A percentile compares a stretch with the other conserved stretches of the same genome.
Conservation (phyloP, 2,113 vertebrate species). For the Panthera leo region DNA sequence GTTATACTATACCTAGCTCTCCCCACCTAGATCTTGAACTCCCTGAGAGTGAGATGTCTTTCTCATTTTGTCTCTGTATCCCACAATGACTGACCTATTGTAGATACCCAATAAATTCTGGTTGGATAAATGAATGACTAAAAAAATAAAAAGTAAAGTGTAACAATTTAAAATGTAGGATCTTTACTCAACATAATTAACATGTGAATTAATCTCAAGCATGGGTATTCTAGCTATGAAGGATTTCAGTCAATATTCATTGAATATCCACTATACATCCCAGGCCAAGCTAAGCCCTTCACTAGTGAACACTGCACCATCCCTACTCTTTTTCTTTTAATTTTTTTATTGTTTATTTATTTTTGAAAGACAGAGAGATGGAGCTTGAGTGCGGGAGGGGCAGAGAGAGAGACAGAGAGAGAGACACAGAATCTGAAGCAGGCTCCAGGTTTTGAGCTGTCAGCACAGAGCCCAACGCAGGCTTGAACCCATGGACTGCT, state of each 20-base stretch:
- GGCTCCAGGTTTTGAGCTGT: too few relatives aligned
- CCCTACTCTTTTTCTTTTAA: background rate
- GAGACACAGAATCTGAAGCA: too few relatives aligned
- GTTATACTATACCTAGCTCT: background rate
- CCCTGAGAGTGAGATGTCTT: background rate
- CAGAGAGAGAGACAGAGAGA: too few relatives aligned
- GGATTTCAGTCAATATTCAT: background rate
- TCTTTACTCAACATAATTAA: conserved; percentile 10
- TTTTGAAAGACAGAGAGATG: too few relatives aligned
- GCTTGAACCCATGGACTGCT: too few relatives aligned
- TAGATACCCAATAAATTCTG: background rate
- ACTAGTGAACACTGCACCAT: background rate
- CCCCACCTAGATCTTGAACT: background rate
- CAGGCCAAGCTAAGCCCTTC: background rate
- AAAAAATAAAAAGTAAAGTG: background rate
- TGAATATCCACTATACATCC: background rate
- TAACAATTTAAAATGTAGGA: background rate
- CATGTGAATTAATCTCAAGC: background rate
- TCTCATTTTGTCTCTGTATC: background rate
- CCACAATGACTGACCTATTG: background rate
- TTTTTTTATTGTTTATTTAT: too few relatives aligned
- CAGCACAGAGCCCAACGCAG: too few relatives aligned
- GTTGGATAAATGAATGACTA: background rate
- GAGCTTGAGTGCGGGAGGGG: too few relatives aligned
- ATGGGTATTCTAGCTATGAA: background rate